A percentile compares a stretch with the other conserved stretches of the same genome.
These are phyloP conservation scores for Acromyrmex heyeri DNA, from an alignment of 1,140 invertebrate species.

Conservation along the genomic window DNA sequence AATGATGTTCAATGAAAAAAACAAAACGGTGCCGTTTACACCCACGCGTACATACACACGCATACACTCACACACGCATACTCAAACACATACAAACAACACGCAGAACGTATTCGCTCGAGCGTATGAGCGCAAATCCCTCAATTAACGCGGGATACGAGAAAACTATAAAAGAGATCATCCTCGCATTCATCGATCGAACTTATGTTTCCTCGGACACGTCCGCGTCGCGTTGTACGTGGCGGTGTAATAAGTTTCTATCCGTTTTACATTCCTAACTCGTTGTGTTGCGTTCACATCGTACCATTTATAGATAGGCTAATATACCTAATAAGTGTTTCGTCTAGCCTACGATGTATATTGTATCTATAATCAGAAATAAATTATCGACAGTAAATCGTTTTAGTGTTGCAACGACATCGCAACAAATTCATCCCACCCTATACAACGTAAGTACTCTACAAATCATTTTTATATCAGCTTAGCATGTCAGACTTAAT, in stretches of 20 bases:
- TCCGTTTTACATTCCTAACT: constrained; percentile 69
- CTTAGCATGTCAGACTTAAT: neutral
- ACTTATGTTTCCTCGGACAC: constrained; percentile 57
- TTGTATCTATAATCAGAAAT: constrained; percentile 84
- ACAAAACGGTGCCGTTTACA: constrained; percentile 45
- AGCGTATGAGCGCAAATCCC: neutral
- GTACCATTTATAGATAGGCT: constrained; percentile 80
- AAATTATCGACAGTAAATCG: constrained; percentile 80
- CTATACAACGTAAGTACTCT: neutral
- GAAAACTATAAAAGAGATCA: constrained; percentile 25
- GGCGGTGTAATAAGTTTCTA: constrained; percentile 60
- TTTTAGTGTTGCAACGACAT: neutral
- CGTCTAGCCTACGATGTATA: constrained; percentile 84
- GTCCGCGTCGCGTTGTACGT: constrained; percentile 60
- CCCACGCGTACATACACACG: constrained; percentile 6
- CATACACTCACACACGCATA: neutral
- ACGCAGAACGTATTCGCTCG: constrained; percentile 2
- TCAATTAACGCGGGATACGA: constrained; percentile 26
- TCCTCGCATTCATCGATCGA: constrained; percentile 54
- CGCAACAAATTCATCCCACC: neutral
- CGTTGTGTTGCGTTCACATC: constrained; percentile 70
- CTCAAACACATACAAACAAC: constrained; percentile 4
- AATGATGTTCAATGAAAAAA: constrained; percentile 54
- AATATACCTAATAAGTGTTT: constrained; percentile 83
- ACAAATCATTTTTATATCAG: neutral